A percentile compares a stretch with the other conserved stretches of the same genome.
Evolutionary conservation across 64 coral and sea anemone genomes (phyloP).

Genomic region (Actinia tenebrosa): DNA sequence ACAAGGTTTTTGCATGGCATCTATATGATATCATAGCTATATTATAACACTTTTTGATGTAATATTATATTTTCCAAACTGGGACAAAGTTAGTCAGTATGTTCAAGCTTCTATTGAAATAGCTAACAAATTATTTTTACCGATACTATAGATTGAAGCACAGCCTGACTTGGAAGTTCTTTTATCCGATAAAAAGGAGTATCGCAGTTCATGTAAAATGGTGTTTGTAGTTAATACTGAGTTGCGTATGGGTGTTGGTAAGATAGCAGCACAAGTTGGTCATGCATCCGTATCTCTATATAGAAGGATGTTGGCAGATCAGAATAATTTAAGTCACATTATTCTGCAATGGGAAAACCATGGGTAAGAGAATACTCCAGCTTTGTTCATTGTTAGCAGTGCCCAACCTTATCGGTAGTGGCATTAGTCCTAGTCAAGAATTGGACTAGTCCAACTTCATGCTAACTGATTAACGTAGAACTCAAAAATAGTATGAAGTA

Average conservation of each 20-base stretch:
- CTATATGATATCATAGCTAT: too few species aligned
- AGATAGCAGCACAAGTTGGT: slow-evolving; percentile 92
- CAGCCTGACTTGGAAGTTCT: slow-evolving; percentile 28
- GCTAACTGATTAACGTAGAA: too few species aligned
- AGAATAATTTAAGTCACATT: slow-evolving; percentile 44
- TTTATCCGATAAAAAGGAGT: slow-evolving; percentile 25
- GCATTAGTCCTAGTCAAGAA: too few species aligned
- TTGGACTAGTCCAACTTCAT: too few species aligned
- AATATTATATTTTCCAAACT: too few species aligned
- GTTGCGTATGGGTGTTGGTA: slow-evolving; percentile 82
- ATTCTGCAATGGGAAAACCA: slow-evolving; percentile 76
- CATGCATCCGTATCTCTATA: slow-evolving; percentile 84
- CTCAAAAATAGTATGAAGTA: too few species aligned
- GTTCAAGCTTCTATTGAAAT: too few species aligned
- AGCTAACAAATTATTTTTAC: background rate
- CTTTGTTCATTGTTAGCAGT: too few species aligned
- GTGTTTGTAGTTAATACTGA: slow-evolving; percentile 89
- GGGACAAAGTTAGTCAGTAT: too few species aligned
- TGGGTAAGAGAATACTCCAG: slow-evolving; percentile 49
- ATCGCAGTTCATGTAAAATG: slow-evolving; percentile 71
- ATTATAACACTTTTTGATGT: too few species aligned
- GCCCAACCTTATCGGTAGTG: too few species aligned
- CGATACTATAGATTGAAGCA: slow-evolving; percentile 24
- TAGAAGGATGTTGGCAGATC: slow-evolving; percentile 49
- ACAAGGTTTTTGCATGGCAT: too few species aligned